Conservation (phyloP, 1,140 invertebrate genomes). For the Drosophila varians region DNA sequence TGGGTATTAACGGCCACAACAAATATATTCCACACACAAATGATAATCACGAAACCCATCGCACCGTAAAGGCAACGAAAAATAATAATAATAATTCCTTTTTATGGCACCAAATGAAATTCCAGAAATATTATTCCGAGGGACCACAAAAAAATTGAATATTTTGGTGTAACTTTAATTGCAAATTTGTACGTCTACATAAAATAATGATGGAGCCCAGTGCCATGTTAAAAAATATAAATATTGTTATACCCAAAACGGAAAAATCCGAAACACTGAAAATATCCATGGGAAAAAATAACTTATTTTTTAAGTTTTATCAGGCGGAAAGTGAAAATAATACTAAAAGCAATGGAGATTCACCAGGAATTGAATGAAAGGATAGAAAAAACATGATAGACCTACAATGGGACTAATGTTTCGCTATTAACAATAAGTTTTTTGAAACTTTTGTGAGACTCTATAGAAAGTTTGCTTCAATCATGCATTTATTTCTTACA, state of each 20-base stretch:
- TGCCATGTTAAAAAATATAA: background rate
- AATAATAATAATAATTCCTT: conserved; percentile 23
- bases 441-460: no score
- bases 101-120: conserved; percentile 42
- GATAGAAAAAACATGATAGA: conserved; percentile 1
- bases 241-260: conserved; percentile 4
- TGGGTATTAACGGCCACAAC: conserved; percentile 26
- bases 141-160: background rate
- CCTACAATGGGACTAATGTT: conserved; percentile 24
- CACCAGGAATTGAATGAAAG: background rate
- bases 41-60: conserved; percentile 55
- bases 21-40: conserved; percentile 8
- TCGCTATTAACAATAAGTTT: no score
- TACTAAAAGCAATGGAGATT: conserved; percentile 30
- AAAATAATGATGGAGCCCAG: conserved; percentile 38
- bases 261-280: conserved; percentile 4
- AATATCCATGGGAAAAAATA: conserved; percentile 39
- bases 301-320: conserved; percentile 56
- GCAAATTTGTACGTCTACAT: conserved; percentile 39
- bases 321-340: conserved; percentile 28
- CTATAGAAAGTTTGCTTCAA: background rate
- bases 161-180: conserved; percentile 53
- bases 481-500: background rate
- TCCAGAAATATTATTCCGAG: conserved; percentile 21
- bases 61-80: conserved; percentile 1